Conservation (phyloP, 2,113 vertebrate species). For the Sapajus apella region DNA sequence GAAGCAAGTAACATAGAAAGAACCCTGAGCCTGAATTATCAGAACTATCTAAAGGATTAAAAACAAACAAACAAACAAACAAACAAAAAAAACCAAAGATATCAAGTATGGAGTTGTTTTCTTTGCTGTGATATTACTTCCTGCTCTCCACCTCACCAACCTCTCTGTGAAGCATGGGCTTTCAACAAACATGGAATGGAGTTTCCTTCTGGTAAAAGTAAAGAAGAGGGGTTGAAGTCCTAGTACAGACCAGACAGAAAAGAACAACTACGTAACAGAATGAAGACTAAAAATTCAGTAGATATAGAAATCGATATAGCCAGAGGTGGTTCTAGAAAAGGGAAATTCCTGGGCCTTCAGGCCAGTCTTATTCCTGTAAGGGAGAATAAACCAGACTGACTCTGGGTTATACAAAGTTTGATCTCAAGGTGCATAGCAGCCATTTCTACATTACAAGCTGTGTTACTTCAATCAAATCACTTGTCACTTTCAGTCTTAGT, state of each 20-base stretch:
- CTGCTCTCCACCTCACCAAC: neutral
- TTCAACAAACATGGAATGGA: neutral
- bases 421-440: neutral
- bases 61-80: too few relatives aligned
- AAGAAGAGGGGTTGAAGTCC: neutral
- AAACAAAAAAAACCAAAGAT: neutral
- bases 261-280: neutral
- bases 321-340: neutral
- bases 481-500: neutral
- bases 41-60: neutral
- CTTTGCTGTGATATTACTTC: neutral
- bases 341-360: neutral
- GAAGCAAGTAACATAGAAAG: neutral
- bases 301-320: neutral
- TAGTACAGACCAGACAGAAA: neutral
- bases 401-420: neutral
- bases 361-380: neutral
- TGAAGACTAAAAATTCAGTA: neutral
- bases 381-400: neutral
- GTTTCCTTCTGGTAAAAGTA: neutral
- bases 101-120: neutral
- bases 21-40: accelerated
- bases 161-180: neutral
- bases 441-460: neutral
- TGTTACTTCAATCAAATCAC: neutral